Base-by-base conservation (phyloP, 2,797 vertebrate genomes). In the Hoplostethus atlanticus region DNA sequence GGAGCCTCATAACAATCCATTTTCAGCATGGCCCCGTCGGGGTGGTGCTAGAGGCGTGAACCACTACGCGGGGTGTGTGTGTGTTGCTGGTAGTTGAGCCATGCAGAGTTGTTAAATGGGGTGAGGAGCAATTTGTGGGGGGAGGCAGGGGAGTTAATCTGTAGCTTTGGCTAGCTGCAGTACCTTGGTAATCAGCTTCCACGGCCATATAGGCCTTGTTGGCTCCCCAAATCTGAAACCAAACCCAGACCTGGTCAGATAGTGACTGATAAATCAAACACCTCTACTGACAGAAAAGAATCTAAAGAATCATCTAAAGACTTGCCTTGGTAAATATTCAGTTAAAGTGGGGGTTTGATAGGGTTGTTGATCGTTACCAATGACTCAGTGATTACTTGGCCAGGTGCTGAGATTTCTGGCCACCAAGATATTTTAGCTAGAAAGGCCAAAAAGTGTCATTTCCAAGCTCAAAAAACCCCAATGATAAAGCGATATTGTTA, bases 151-250 rank as follows among this genome's bases (percentile, higher is more conserved):
- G 42, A 5, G 58, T 42, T 11, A 15, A 36, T 47, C 51, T 57
- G 69, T n/a, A 76, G 74, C 71, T 69, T 69, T 44, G 69, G 44
- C 56, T 28, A 28, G 69, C 76, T 64, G 62, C 79, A 68, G 81
- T 87, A 87, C 85, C 84, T 89, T 83, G 79, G 73, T 66, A 83
- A 76, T 86, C 70, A 67, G 80, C 76, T 68, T 79, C 72, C 57
- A 75, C 81, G 73, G 84, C 76, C 81, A 83, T 72, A 80, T 79
- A 87, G 72, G 57, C 71, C 74, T 64, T 73, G 81, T 87, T 66
- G 67, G 79, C 71, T 44, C 53, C 74, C 76, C 83, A 84, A 30
- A 86, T 85, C 80, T 82, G 80, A 80, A 81, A 84, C 62, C 70
- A 81, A 79, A 82, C 13, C 61, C 21, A 83, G 55, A 42, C 61